Evolutionary conservation across 2,113 vertebrate genomes (phyloP), one percentile per base, ranked within the genome.

Genomic region (Lynx canadensis): DNA sequence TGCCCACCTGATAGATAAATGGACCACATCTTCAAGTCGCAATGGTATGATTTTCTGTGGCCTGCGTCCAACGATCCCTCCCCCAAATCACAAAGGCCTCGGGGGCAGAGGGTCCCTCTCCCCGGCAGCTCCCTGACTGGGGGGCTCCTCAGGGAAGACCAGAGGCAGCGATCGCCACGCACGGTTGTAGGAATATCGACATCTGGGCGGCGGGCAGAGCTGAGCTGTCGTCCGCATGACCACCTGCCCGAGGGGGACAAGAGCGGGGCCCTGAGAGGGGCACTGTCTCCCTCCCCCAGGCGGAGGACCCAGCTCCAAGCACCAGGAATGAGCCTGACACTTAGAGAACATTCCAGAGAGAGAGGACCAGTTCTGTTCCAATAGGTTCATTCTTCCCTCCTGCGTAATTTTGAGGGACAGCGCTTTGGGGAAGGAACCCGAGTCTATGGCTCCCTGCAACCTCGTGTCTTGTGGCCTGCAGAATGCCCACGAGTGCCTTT

Each of bases 401-500:
- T 55, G 27, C 0, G 7, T 52, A 27, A 29, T 52, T 69, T 27
- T 18, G 84, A 18, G 21, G 45, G 65, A n/a, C 33, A 29, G 63
- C 41, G 0, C 31, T 25, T n/a, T n/a, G 3, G 50, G 79, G 19
- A 55, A 55, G 76, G 36, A 31, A 7, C 73, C 74, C 3, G 25
- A 7, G 74, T 29, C 41, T 45, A 25, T 15, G 14, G 76, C 18
- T 79, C 29, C 76, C 76, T 9, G 29, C 15, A 10, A 31, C 29
- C 9, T 50, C 38, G 21, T 36, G 23, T 7, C 5, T 7, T 16
- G 80, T 1, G n/a, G n/a, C 1, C 52, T 1, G 0, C 1, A 10
- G 7, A 7, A 25, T 4, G 4, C n/a, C 33, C 52, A 0, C 0
- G 13, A 25, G 21, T 1, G 1, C 13, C 52, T 27, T 0, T 27